phyloP scores from a whole-genome alignment of 2,113 vertebrate species.

The Labrus mixtus region DNA sequence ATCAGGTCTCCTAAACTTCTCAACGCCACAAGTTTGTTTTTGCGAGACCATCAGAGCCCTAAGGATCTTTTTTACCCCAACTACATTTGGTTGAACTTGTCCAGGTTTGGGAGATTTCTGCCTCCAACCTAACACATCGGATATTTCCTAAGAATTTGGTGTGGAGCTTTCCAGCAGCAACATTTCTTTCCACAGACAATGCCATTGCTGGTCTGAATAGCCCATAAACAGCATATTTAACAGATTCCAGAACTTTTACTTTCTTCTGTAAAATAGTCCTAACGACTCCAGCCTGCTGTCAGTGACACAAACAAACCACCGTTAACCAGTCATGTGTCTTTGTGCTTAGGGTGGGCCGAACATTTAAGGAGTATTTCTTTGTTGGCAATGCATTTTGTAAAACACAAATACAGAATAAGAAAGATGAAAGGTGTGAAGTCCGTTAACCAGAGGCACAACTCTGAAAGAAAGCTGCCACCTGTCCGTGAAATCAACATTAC shows the following conservation, averaged over 20 bases:
- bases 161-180: too few relatives aligned
- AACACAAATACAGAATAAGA: not conserved
- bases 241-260: not conserved
- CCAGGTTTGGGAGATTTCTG: not conserved
- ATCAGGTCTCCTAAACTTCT: not conserved
- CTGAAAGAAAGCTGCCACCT: constrained; percentile 16
- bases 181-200: not conserved
- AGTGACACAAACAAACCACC: too few relatives aligned
- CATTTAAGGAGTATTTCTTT: not conserved
- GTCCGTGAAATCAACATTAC: not conserved
- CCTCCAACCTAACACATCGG: not conserved
- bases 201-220: not conserved
- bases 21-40: too few relatives aligned
- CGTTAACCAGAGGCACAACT: constrained; percentile 5
- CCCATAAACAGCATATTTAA: not conserved
- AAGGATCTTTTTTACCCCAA: not conserved
- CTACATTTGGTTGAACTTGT: not conserved
- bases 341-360: not conserved
- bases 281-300: not conserved
- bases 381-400: too few relatives aligned
- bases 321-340: too few relatives aligned
- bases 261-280: not conserved
- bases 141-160: not conserved
- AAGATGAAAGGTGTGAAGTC: not conserved
- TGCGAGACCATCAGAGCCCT: not conserved